Evolutionary conservation across 35 echinoderm and acorn worm genomes (phyloP).

Genomic region (Stichopus chloronotus): DNA sequence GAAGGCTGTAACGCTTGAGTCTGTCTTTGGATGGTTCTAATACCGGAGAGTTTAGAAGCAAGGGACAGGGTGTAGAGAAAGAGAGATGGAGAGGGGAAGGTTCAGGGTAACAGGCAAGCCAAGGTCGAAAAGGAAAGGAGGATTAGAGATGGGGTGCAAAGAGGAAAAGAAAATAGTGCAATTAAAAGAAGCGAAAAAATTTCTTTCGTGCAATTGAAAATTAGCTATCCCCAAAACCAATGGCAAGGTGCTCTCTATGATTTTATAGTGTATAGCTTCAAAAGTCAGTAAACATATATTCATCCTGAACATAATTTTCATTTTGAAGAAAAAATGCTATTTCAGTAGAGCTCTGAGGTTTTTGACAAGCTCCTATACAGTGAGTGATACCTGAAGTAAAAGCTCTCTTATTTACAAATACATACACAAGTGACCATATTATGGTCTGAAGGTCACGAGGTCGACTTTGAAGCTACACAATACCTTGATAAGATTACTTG

Average conservation of each 20-base stretch:
- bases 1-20: constrained; percentile 51
- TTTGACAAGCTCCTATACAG: no score
- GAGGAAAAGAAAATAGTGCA: constrained; percentile 60
- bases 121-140: background rate
- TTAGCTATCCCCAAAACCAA: constrained; percentile 6
- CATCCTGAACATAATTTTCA: no score
- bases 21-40: constrained; percentile 53
- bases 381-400: no score
- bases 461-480: background rate
- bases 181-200: background rate
- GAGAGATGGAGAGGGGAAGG: background rate
- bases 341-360: no score
- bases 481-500: background rate
- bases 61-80: background rate
- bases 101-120: constrained; percentile 23
- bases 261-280: background rate
- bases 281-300: background rate
- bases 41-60: background rate
- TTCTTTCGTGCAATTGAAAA: constrained; percentile 47
- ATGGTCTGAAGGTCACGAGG: no score
- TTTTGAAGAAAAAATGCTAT: no score
- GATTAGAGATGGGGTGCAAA: constrained; percentile 56
- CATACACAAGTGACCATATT: no score
- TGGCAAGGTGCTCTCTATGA: background rate
- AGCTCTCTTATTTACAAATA: no score